Evolutionary conservation across 2,797 vertebrate species (phyloP), one percentile per base, ranked within the genome.

Genomic region (Falco berigora): DNA sequence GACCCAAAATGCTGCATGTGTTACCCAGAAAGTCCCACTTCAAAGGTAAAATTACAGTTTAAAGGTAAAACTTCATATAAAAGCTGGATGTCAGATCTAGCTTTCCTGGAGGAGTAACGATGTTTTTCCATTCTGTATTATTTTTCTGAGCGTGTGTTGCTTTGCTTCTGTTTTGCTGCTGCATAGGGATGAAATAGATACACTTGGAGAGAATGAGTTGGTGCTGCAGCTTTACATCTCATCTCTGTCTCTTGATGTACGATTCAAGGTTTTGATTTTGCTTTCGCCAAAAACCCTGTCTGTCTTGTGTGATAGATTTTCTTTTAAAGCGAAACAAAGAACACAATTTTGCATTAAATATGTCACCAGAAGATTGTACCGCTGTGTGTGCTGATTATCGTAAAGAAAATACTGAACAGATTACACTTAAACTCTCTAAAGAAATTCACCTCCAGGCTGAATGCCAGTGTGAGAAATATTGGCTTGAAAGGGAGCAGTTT

Each of bases 361-460:
- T 27, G 21, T 72, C 82, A 86, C 36, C 52, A 32, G 75, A 27
- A 92, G 75, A 56, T 71, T 56, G 68, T 19, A 16, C 44, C 7
- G 12, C 80, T 78, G 0, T 69, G 73, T 21, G 8, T 78, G 50
- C 74, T 80, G 91, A 81, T 90, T 59, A 63, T 91, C 32, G 20
- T 64, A 64, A 91, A 63, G 94, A 83, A 94, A 89, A 90, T 42
- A 72, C 61, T 16, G 61, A 86, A 27, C 61, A 90, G 82, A 50
- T 96, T 92, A 46, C 59, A 25, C 56, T 86, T 55, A 5, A 58
- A 20, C n/a, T 73, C 74, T 88, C 71, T 74, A 9, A 93, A 88
- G 78, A 91, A 92, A 83, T 91, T 83, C 49, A 72, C 87, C 92
- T 90, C 78, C 36, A 53, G 87, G 87, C 89, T 91, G 78, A 83